Evolutionary conservation across 1,140 invertebrate species (phyloP), one percentile per base, ranked within the genome.

Genomic region (Magallana ariakensis): DNA sequence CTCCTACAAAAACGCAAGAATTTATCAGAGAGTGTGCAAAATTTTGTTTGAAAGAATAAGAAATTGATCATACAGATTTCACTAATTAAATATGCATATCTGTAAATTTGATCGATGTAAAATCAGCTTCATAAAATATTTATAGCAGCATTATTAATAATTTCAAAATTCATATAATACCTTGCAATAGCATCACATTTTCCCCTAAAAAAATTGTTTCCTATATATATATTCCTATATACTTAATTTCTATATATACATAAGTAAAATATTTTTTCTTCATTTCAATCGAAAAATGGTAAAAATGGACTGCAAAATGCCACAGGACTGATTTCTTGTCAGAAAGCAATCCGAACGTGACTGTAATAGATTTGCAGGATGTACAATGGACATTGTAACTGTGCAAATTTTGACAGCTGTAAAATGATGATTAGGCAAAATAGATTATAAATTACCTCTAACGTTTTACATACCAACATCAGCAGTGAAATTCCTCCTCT

Each of bases 1-100:
- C 96, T 98, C 98, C 98, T 99, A 95, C 90, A 95, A 95, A 94
- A 91, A 90, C 88, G 60, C 83, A 83, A 87, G 56, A 84, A 26
- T 58, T 55, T n/a, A 81, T 85, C 53, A 88, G 82, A 90, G 55
- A 82, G 46, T 82, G 66, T 75, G 66, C 5, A 3, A 75, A 8
- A 75, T 26, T 26, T 46, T 75, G 33, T 8, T 13, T 11, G 0
- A 26, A 22, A 70, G 33, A 26, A 26, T n/a, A 75, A 46, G 33
- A 75, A 75, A 75, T 75, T 75, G 19, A 13, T 9, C 19, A 26
- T 75, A 75, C 6, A 75, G 11, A 33, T 75, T 75, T 26, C 9
- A 33, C 33, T 46, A 46, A 46, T 4, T 46, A 46, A 4, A 46
- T 46, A 46, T 46, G 33, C 8, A 16, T 26, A 75, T 33, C 66